Percentiles rank a stretch among this genome's conserved stretches.
Evolutionary conservation across 2,888 invertebrate species (phyloP).

Genomic region (Andrena fulva): DNA sequence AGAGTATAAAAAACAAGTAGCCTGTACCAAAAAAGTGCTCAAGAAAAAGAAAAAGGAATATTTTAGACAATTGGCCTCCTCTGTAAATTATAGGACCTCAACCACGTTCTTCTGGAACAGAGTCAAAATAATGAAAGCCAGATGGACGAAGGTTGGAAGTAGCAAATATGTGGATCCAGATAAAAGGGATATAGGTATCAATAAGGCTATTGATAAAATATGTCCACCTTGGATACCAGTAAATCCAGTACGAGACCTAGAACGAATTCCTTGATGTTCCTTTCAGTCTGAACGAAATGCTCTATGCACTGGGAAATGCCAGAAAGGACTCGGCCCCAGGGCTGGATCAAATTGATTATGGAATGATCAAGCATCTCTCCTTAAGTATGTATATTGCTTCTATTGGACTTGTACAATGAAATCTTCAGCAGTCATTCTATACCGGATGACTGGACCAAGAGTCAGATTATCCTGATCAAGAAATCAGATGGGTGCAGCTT

Average conservation of each 20-base stretch:
- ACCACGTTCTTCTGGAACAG: background rate
- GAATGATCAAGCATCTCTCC: background rate
- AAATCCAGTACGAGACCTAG: background rate
- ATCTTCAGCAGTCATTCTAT: background rate
- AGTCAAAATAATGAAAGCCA: background rate
- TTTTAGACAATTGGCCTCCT: background rate
- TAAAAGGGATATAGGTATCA: rapidly evolving
- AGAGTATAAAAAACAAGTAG: background rate
- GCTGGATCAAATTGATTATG: background rate
- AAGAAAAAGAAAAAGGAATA: background rate
- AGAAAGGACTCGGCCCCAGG: background rate
- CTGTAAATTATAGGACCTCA: background rate
- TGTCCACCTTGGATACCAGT: background rate
- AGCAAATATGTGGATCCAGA: background rate
- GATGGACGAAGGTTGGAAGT: background rate
- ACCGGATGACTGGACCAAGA: constrained; percentile 6
- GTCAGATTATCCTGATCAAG: background rate
- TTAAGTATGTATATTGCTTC: background rate
- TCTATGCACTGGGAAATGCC: background rate
- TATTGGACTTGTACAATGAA: constrained; percentile 11
- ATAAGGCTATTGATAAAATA: background rate
- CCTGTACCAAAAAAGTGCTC: background rate
- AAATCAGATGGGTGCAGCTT: background rate
- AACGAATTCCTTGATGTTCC: background rate
- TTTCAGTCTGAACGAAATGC: background rate